Percentiles rank a stretch among this genome's conserved stretches.
These are phyloP conservation scores for Pterobdella sp. DNA, from an alignment of 2,888 invertebrate genomes.

Conservation along the genomic window DNA sequence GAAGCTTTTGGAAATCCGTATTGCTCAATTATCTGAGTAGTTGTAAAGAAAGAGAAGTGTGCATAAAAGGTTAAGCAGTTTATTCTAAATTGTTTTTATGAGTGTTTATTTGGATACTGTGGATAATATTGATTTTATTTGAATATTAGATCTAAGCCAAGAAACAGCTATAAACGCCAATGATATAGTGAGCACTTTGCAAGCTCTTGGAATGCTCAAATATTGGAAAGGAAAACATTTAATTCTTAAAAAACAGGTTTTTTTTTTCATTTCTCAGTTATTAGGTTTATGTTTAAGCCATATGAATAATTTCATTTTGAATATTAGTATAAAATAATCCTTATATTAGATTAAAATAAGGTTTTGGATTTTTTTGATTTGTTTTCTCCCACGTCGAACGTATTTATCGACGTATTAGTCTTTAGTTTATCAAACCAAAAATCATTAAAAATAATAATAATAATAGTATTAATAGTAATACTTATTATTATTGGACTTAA, in stretches of 20 bases:
- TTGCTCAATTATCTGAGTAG: conserved; percentile 81
- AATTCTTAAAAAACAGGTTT: conserved; percentile 75
- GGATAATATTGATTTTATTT: neutral
- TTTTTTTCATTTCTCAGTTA: conserved; percentile 25
- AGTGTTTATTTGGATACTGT: neutral
- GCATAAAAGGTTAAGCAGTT: conserved; percentile 61
- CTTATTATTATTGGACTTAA: too few species aligned
- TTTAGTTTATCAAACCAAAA: too few species aligned
- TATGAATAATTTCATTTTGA: too few species aligned
- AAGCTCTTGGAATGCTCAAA: conserved; percentile 92
- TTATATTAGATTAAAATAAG: too few species aligned
- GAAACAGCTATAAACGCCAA: conserved; percentile 93
- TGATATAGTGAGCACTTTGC: conserved; percentile 92
- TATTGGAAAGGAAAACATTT: conserved; percentile 99
- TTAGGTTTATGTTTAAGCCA: neutral
- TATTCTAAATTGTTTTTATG: neutral
- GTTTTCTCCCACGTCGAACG: neutral
- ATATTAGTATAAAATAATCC: too few species aligned
- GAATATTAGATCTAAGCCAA: conserved; percentile 61
- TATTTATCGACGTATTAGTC: neutral
- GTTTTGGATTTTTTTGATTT: too few species aligned
- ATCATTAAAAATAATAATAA: too few species aligned
- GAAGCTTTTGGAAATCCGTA: conserved; percentile 97
- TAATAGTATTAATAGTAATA: too few species aligned
- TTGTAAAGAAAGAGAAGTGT: conserved; percentile 76